phyloP scores from a whole-genome alignment of 2,113 vertebrate species.

The Chloropsis hardwickii region DNA sequence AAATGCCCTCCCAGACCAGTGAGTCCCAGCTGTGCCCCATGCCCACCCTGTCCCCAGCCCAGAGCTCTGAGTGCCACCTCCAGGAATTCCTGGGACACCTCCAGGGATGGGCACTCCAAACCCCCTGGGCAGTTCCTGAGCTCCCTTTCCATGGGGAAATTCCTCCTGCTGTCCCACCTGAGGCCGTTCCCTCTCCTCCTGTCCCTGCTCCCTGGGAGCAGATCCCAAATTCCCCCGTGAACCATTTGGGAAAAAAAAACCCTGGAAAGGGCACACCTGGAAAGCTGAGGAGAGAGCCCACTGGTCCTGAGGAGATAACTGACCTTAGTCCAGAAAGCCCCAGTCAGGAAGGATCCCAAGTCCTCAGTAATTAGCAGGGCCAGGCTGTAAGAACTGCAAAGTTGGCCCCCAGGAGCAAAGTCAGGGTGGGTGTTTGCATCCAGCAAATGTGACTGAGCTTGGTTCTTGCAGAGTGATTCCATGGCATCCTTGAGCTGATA shows the following conservation, averaged over 20 bases:
- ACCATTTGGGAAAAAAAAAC: background rate
- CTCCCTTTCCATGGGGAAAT: background rate
- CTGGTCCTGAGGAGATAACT: background rate
- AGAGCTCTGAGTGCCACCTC: background rate
- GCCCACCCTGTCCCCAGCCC: background rate
- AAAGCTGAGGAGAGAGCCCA: background rate
- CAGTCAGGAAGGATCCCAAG: background rate
- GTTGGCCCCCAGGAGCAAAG: background rate
- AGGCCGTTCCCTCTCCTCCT: background rate
- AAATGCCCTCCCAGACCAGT: background rate
- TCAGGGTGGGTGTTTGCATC: background rate
- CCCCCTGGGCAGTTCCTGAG: background rate
- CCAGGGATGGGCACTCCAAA: background rate
- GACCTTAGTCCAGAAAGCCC: background rate
- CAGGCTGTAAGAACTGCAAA: background rate
- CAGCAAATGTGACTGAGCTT: background rate
- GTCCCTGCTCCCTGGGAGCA: background rate
- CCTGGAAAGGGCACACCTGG: background rate
- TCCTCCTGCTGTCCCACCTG: background rate
- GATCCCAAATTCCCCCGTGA: accelerated
- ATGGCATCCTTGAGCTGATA: background rate
- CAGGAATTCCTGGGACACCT: background rate
- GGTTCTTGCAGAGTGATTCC: background rate
- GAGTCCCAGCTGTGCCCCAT: background rate
- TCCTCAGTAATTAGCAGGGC: background rate